Conservation (phyloP, 2,797 vertebrate genomes). For the Chrosomus eos region DNA sequence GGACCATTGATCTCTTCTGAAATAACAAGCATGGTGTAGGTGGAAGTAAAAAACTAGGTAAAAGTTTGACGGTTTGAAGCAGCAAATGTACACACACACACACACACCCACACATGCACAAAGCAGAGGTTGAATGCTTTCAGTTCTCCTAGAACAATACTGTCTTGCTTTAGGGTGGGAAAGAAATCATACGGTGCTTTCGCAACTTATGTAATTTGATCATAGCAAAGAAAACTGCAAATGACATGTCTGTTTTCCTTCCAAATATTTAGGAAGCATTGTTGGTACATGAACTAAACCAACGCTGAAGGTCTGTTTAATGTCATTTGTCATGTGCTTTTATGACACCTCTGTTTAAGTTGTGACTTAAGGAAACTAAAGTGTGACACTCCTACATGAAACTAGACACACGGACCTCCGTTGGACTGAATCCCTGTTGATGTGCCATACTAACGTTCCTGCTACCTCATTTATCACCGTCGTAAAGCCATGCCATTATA, state of each 20-base stretch:
- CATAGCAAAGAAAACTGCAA: slow-evolving; percentile 7
- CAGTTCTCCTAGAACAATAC: slow-evolving; percentile 13
- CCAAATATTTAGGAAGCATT: slow-evolving; percentile 22
- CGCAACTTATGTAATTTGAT: neutral
- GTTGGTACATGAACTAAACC: neutral
- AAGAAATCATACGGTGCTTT: slow-evolving; percentile 7
- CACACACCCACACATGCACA: neutral
- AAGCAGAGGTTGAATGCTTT: neutral
- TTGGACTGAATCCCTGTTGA: neutral
- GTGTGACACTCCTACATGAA: slow-evolving; percentile 5
- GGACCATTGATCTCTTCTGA: neutral
- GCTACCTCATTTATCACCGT: slow-evolving; percentile 24
- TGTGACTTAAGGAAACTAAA: slow-evolving; percentile 37
- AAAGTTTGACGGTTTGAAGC: neutral
- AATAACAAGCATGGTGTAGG: neutral
- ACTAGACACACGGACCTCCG: neutral
- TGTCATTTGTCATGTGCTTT: slow-evolving; percentile 21
- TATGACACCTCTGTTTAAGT: slow-evolving; percentile 34
- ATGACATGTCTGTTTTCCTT: neutral
- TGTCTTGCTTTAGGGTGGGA: neutral
- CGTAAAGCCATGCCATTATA: slow-evolving; percentile 26
- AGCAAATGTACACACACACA: neutral
- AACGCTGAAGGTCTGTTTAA: slow-evolving; percentile 25
- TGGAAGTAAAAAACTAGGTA: slow-evolving; percentile 19
- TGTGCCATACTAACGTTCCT: slow-evolving; percentile 7